Conservation (phyloP, 92 coral and sea anemone genomes). For the Palythoa caribaeorum region DNA sequence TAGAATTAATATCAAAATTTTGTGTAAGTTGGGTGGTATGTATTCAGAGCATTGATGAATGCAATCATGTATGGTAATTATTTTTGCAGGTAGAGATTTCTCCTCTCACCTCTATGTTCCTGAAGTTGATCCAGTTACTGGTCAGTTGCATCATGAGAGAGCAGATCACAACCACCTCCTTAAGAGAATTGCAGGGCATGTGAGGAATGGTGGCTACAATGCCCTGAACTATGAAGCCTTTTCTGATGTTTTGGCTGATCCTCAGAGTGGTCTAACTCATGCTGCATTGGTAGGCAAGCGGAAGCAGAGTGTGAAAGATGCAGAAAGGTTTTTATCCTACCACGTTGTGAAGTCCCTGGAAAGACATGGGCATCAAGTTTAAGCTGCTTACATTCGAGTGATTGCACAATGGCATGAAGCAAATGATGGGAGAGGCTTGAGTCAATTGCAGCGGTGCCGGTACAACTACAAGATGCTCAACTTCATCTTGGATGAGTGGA, state of each 20-base stretch:
- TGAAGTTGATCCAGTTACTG: constrained; percentile 53
- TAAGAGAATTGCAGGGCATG: constrained; percentile 19
- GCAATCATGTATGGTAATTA: background rate
- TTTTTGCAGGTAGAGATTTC: constrained; percentile 42
- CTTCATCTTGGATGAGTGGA: constrained; percentile 50
- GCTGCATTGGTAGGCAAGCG: constrained; percentile 37
- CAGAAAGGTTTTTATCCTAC: constrained; percentile 22
- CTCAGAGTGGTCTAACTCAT: constrained; percentile 35
- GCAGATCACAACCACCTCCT: constrained; percentile 51
- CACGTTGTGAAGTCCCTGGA: constrained; percentile 53
- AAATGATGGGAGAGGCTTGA: constrained; percentile 48
- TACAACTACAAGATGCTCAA: constrained; percentile 52
- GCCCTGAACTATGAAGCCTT: constrained; percentile 40
- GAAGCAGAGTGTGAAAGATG: constrained; percentile 28
- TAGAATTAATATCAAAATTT: too few species aligned
- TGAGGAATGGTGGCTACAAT: constrained; percentile 16
- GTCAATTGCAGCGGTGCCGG: constrained; percentile 40
- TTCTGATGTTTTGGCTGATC: constrained; percentile 22
- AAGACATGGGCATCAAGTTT: constrained; percentile 59
- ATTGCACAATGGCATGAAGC: constrained; percentile 56
- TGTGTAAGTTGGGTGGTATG: constrained; percentile 15
- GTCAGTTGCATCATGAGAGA: constrained; percentile 52
- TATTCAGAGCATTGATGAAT: background rate
- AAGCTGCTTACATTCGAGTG: constrained; percentile 47
- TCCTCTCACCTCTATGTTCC: constrained; percentile 45